phyloP scores from a whole-genome alignment of 2,888 invertebrate species.

The Bembecia ichneumoniformis region DNA sequence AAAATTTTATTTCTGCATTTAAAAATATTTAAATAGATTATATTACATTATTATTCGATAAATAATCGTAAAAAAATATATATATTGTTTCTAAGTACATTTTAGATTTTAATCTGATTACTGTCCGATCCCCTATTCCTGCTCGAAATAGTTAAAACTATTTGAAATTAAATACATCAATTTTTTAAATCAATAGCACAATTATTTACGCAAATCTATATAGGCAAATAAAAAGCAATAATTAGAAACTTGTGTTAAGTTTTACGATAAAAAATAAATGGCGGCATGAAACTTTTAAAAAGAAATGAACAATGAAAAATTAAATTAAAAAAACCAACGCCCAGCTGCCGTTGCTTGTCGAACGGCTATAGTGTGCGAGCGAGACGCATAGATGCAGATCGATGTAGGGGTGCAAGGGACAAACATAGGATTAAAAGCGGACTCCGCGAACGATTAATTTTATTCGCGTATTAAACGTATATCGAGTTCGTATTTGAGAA shows the following conservation, averaged over 20 bases:
- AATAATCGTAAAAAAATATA: no score
- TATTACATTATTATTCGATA: no score
- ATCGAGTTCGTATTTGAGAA: slow-evolving; percentile 47
- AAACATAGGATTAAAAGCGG: slow-evolving; percentile 45
- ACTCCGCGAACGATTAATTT: slow-evolving; percentile 56
- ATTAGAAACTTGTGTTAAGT: slow-evolving; percentile 37
- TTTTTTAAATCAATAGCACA: no score
- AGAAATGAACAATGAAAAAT: slow-evolving; percentile 42
- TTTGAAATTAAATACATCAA: no score
- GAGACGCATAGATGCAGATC: slow-evolving; percentile 20
- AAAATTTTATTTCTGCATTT: no score
- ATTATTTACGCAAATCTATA: no score
- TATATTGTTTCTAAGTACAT: no score
- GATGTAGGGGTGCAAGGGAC: slow-evolving; percentile 30
- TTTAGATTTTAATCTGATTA: no score
- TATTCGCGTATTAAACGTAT: slow-evolving; percentile 53
- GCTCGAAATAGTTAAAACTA: no score
- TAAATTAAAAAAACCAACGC: slow-evolving; percentile 49
- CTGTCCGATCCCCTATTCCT: no score
- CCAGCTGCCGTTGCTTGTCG: slow-evolving; percentile 57
- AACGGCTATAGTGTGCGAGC: slow-evolving; percentile 32
- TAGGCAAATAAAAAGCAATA: slow-evolving; percentile 23
- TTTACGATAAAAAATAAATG: slow-evolving; percentile 57
- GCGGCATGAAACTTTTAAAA: slow-evolving; percentile 53
- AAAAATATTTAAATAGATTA: no score